Percentiles rank a stretch among this genome's conserved stretches.
These are phyloP conservation scores for Nycticebus coucang DNA, from an alignment of 2,113 vertebrate genomes.

Conservation along the genomic window DNA sequence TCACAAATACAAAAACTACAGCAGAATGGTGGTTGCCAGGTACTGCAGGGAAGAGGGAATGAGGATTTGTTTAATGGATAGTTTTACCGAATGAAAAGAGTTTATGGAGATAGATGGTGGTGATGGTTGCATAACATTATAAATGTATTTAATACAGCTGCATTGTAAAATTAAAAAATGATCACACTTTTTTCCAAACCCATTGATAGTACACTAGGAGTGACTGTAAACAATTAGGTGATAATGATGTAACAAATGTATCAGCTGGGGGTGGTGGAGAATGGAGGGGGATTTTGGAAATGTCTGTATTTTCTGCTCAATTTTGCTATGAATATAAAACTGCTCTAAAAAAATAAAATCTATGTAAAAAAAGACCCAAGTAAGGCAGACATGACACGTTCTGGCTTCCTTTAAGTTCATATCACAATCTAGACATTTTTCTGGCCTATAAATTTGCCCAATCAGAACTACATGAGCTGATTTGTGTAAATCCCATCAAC, in stretches of 20 bases:
- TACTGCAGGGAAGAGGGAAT: not conserved
- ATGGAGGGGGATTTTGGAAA: not conserved
- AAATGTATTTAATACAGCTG: not conserved
- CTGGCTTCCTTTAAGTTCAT: conserved; percentile 3
- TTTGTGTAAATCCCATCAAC: not conserved
- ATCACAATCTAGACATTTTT: conserved; percentile 11
- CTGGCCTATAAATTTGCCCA: not conserved
- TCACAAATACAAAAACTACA: not conserved
- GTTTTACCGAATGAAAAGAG: not conserved
- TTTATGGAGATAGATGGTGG: not conserved
- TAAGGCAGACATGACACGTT: not conserved
- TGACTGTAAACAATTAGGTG: not conserved
- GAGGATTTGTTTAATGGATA: not conserved
- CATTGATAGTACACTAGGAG: not conserved
- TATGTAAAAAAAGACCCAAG: not conserved
- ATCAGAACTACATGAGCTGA: not conserved
- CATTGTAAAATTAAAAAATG: not conserved
- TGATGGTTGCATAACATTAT: not conserved
- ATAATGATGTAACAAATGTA: not conserved
- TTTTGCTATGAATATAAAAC: not conserved
- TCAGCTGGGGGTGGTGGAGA: not conserved
- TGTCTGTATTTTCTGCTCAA: not conserved
- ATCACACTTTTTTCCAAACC: not conserved
- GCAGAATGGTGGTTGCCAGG: not conserved
- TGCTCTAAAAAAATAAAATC: not conserved